Percentiles rank a stretch among this genome's conserved stretches.
phyloP scores from a whole-genome alignment of 2,113 vertebrate genomes.

The Semnornis frantzii region DNA sequence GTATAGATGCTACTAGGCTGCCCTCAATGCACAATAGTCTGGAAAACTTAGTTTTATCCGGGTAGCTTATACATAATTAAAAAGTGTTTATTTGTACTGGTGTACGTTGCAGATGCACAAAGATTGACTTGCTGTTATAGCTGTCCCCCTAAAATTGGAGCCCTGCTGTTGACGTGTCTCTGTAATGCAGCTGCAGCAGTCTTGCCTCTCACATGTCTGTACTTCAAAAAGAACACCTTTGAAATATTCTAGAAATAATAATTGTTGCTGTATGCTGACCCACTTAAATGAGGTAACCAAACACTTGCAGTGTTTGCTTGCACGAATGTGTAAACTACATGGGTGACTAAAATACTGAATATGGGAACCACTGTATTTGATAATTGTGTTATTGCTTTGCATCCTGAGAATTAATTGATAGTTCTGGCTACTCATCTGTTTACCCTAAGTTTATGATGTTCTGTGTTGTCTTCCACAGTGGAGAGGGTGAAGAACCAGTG shows the following conservation, averaged over 20 bases:
- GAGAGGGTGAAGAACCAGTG: slow-evolving; percentile 92
- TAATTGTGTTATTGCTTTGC: neutral
- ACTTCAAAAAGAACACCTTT: neutral
- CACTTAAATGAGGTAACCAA: neutral
- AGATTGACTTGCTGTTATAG: neutral
- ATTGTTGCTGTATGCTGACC: neutral
- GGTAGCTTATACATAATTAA: too few relatives aligned
- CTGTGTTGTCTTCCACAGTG: slow-evolving; percentile 71
- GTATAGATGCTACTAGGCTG: neutral
- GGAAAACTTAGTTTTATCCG: neutral
- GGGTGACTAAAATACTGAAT: neutral
- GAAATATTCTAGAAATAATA: neutral
- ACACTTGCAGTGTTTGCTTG: neutral
- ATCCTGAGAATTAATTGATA: neutral
- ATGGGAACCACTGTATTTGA: neutral
- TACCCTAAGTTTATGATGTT: neutral
- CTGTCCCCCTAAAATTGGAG: neutral
- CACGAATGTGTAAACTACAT: neutral
- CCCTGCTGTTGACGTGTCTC: neutral
- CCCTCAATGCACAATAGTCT: neutral
- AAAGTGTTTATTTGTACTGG: neutral
- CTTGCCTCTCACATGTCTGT: neutral
- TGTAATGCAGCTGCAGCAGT: neutral
- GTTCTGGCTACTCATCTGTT: neutral
- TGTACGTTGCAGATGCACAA: neutral